phyloP scores from a whole-genome alignment of 2,888 invertebrate species.

The Plagodis pulveraria region DNA sequence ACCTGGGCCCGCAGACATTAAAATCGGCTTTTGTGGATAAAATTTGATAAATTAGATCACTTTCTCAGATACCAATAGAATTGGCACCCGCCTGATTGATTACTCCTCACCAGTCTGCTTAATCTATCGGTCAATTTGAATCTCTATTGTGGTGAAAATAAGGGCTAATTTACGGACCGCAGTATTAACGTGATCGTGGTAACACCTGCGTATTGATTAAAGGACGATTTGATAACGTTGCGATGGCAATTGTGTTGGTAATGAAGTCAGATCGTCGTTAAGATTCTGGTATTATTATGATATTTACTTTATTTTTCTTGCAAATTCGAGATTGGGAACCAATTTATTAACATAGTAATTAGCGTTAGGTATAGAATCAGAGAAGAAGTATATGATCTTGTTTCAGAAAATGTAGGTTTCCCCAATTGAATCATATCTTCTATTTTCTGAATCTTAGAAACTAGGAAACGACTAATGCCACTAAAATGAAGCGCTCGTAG shows the following conservation, averaged over 20 bases:
- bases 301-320: too few species aligned
- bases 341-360: constrained; percentile 22
- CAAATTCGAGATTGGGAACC: neutral
- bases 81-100: constrained; percentile 53
- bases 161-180: constrained; percentile 9
- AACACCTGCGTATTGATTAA: constrained; percentile 46
- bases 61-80: constrained; percentile 54
- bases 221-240: constrained; percentile 40
- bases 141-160: constrained; percentile 28
- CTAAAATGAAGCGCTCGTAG: too few species aligned
- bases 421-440: too few species aligned
- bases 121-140: constrained; percentile 27
- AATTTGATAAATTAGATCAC: constrained; percentile 61
- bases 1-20: constrained; percentile 46
- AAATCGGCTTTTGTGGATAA: constrained; percentile 47
- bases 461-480: too few species aligned
- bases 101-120: constrained; percentile 32
- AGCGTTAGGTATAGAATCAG: too few species aligned
- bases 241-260: constrained; percentile 16
- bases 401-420: too few species aligned
- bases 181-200: constrained; percentile 6
- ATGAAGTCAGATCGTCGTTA: constrained; percentile 14
- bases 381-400: too few species aligned
- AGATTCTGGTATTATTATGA: neutral
- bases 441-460: too few species aligned